Conservation (phyloP, 1,140 invertebrate genomes). For the Drosophila dunni region DNA sequence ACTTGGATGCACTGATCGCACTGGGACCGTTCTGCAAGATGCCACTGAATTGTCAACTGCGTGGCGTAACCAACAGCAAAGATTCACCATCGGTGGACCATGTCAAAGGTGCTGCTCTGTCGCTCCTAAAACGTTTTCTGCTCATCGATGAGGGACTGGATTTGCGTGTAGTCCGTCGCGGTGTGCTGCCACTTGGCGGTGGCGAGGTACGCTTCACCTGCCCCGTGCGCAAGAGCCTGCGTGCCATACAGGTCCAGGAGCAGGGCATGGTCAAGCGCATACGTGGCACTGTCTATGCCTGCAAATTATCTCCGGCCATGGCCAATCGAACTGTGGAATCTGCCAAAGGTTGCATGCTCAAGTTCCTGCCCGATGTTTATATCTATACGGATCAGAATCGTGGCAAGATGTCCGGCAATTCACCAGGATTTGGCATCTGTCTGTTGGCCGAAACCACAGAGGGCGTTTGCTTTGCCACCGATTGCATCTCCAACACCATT, state of each 20-base stretch:
- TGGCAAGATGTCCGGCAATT: conserved; percentile 94
- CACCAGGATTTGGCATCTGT: conserved; percentile 95
- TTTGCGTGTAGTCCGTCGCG: conserved; percentile 94
- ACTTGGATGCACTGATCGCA: conserved; percentile 94
- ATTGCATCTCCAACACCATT: conserved; percentile 85
- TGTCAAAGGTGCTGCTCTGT: conserved; percentile 91
- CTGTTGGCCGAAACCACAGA: conserved; percentile 96
- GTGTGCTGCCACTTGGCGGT: conserved; percentile 93
- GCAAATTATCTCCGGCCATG: conserved; percentile 94
- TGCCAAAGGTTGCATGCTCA: conserved; percentile 95
- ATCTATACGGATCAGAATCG: conserved; percentile 96
- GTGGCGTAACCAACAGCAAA: conserved; percentile 95
- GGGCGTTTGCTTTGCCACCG: conserved; percentile 91
- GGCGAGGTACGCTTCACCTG: conserved; percentile 96
- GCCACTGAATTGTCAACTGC: conserved; percentile 91
- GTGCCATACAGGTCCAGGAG: conserved; percentile 88
- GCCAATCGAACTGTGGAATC: conserved; percentile 96
- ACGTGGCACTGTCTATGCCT: conserved; percentile 89
- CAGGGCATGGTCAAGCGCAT: conserved; percentile 97
- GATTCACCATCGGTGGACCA: conserved; percentile 94
- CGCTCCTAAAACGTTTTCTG: conserved; percentile 93
- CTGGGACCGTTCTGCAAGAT: conserved; percentile 98
- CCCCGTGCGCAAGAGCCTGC: conserved; percentile 88
- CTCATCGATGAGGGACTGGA: conserved; percentile 94
- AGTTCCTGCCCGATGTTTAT: conserved; percentile 97